Conservation (phyloP, 2,888 invertebrate genomes). For the Drosophila neotestacea region DNA sequence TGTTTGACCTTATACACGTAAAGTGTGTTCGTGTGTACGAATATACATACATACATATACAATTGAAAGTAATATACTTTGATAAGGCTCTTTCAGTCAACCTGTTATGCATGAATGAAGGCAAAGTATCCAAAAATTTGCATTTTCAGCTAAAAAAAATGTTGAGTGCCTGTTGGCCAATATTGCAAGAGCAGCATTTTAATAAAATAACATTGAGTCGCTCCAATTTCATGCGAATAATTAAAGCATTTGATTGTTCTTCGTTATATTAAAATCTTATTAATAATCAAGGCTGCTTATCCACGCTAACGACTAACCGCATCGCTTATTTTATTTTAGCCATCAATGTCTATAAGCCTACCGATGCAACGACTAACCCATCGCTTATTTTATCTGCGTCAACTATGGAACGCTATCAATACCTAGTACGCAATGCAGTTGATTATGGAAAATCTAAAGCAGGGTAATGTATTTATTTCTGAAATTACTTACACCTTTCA, state of each 20-base stretch:
- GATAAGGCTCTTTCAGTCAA: constrained; percentile 11
- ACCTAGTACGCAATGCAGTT: constrained; percentile 95
- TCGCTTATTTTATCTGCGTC: constrained; percentile 98
- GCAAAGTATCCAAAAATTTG: constrained; percentile 1
- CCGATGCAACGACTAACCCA: constrained; percentile 99
- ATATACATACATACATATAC: background rate
- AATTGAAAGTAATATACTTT: constrained; percentile 6
- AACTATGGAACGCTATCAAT: constrained; percentile 96
- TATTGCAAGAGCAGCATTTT: background rate
- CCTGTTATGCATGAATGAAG: background rate
- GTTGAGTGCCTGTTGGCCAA: background rate
- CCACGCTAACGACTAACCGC: constrained; percentile 7
- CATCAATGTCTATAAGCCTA: constrained; percentile 98
- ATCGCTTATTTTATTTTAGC: constrained; percentile 87
- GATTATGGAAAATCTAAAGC: constrained; percentile 91
- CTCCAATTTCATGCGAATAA: too few relatives aligned
- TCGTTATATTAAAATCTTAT: background rate
- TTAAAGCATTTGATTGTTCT: too few relatives aligned
- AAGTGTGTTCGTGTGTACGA: constrained; percentile 5
- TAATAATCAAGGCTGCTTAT: background rate
- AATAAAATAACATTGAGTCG: too few relatives aligned
- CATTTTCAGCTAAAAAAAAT: background rate
- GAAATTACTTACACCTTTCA: background rate
- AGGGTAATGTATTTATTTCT: constrained; percentile 84
- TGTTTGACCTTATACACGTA: constrained; percentile 53